Base-by-base conservation (phyloP, 2,888 invertebrate genomes). In the Meiosimyza decipiens region DNA sequence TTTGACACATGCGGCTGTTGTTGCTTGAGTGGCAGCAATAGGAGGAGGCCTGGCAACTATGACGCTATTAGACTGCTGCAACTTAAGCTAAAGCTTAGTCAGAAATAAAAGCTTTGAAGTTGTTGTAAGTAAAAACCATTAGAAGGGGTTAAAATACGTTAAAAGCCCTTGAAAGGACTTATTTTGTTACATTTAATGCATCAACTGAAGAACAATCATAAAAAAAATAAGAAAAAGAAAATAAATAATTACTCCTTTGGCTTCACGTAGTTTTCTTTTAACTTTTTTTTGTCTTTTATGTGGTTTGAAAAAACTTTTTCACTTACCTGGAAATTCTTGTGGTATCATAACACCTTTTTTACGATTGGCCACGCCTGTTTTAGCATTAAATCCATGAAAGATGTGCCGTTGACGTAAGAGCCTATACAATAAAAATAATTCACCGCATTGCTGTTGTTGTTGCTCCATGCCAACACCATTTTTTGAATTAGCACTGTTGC, bases 331-430 rank as follows among this genome's bases (percentile, higher is more conserved):
- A 83, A 87, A 87, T 77, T 87, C 87, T 75, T 87, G 87, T 33
- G 87, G 87, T 80, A 87, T 87, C 71, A 86, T 84, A 66, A 87
- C 84, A 57, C 84, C 84, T 76, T 87, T 87, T 66, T 87, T 87
- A 69, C 86, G 82, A 77, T 83, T 85, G 54, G 83, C 80, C 16
- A 82, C 81, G 75, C 84, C 82, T 50, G 84, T 82, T 76, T 87
- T 87, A 40, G 85, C 82, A 78, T 87, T 87, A 74, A 83, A 81
- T 18, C 87, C 87, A 78, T 87, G 87, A 78, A 84, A 87, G 68
- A 87, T 84, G 74, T 83, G 83, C 52, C 87, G 82, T 73, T 86
- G 85, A 18, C 83, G 82, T 74, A 87, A 80, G 75, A 84, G 80
- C 78, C 86, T 83, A 75, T 87, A 87, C 22, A 87, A 77, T 73